A percentile compares a stretch with the other conserved stretches of the same genome.
Evolutionary conservation across 2,113 vertebrate genomes (phyloP).

Genomic region (Sapayoa aenigma): DNA sequence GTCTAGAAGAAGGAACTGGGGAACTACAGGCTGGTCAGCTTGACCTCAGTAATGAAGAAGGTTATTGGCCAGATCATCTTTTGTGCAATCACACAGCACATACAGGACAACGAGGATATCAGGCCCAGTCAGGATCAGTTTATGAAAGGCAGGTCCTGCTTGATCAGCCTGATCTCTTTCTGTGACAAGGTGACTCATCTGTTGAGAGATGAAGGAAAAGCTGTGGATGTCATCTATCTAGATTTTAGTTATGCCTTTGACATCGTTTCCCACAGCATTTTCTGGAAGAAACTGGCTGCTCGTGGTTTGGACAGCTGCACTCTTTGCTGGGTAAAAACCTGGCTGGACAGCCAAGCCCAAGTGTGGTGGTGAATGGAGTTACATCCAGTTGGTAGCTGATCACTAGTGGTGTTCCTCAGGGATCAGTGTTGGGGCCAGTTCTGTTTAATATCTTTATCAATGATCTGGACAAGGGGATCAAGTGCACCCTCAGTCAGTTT

Average conservation of each 20-base stretch:
- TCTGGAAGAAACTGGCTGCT: not conserved
- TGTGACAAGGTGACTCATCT: not conserved
- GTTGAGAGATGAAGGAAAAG: not conserved
- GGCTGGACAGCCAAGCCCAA: not conserved
- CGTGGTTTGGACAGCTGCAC: fast-evolving
- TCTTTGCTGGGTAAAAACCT: not conserved
- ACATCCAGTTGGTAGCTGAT: not conserved
- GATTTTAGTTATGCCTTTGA: not conserved
- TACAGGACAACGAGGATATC: not conserved
- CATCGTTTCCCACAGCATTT: not conserved
- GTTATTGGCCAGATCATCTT: not conserved
- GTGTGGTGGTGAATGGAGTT: not conserved
- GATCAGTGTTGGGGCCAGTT: not conserved
- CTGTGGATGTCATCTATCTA: not conserved
- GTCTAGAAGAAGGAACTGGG: not conserved
- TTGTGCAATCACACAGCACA: fast-evolving
- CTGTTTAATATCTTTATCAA: not conserved
- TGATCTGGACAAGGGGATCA: not conserved
- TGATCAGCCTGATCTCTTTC: not conserved
- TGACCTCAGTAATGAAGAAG: not conserved
- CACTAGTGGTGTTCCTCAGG: not conserved
- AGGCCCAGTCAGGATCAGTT: not conserved
- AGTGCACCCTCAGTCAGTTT: not conserved
- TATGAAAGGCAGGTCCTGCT: not conserved
- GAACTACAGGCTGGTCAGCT: not conserved